Conservation (phyloP, 2,797 vertebrate species). For the Nannoperca australis region DNA sequence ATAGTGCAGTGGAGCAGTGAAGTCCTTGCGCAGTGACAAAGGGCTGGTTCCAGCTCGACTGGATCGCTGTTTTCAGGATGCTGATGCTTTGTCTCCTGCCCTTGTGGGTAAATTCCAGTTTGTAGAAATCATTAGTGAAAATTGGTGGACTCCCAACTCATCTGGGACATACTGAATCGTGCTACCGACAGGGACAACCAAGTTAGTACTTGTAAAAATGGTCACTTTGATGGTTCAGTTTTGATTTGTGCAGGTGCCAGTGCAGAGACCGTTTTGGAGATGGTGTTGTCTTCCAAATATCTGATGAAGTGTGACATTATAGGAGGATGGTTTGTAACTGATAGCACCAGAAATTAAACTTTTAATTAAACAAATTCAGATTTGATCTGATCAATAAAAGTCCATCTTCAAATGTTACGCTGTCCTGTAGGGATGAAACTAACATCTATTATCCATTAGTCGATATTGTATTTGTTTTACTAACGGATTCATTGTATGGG, state of each 20-base stretch:
- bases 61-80: conserved; percentile 62
- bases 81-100: conserved; percentile 45
- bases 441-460: background rate
- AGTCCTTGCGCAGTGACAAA: conserved; percentile 19
- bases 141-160: conserved; percentile 36
- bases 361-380: background rate
- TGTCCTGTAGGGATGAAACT: background rate
- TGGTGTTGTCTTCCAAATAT: background rate
- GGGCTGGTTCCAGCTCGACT: conserved; percentile 63
- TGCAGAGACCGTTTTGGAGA: background rate
- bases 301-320: too few species aligned
- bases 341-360: background rate
- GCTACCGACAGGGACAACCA: conserved; percentile 8
- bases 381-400: background rate
- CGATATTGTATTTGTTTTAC: background rate
- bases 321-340: background rate
- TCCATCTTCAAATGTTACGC: background rate
- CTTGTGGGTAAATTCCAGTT: conserved; percentile 49
- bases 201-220: background rate
- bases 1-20: conserved; percentile 13
- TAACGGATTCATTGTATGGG: background rate
- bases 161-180: background rate
- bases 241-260: background rate
- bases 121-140: conserved; percentile 31
- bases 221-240: background rate